These are phyloP conservation scores for Aplysina aerophoba DNA, from an alignment of 37 sponge, comb jelly and placozoan genomes.

Conservation along the genomic window DNA sequence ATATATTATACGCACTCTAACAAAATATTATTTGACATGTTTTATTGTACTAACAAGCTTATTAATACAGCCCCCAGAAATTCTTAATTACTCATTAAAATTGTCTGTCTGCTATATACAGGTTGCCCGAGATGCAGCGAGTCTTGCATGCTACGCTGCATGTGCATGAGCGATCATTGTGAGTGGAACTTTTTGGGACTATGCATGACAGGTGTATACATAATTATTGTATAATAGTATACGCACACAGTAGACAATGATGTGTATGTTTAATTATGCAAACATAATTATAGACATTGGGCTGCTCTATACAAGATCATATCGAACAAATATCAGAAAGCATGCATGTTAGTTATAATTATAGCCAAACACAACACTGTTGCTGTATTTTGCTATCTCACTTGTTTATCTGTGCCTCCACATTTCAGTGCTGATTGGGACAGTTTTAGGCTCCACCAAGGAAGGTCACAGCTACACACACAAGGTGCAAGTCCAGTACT, in stretches of 20 bases:
- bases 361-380: no score
- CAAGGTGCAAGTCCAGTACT: slow-evolving; percentile 8
- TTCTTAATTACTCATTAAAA: no score
- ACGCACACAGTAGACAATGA: no score
- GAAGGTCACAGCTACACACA: slow-evolving; percentile 4
- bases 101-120: not conserved
- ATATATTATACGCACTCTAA: no score
- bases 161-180: slow-evolving; percentile 40
- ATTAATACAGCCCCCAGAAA: no score
- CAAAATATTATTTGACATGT: no score
- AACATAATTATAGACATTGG: no score
- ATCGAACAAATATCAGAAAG: no score
- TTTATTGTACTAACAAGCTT: no score
- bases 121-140: slow-evolving; percentile 43
- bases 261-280: not conserved
- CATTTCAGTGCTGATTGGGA: slow-evolving; percentile 34
- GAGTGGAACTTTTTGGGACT: not conserved
- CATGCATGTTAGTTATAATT: no score
- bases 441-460: not conserved
- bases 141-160: slow-evolving; percentile 22
- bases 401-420: not conserved
- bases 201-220: not conserved
- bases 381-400: not conserved
- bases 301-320: no score
- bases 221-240: not conserved